These are phyloP conservation scores for Pseudoatta argentina DNA, from an alignment of 1,140 invertebrate genomes.

Conservation along the genomic window DNA sequence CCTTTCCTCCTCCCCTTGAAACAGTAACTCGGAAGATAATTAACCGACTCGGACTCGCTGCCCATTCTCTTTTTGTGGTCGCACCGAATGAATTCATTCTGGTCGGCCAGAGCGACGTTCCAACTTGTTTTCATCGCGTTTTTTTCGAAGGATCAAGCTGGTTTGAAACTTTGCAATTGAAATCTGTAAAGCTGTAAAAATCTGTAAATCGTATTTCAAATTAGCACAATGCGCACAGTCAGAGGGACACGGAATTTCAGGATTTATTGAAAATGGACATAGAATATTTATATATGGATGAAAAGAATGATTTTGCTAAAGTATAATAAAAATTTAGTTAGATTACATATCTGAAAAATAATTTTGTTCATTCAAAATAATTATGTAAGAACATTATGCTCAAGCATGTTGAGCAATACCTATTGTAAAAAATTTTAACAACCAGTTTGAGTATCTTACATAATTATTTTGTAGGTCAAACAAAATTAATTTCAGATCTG, in stretches of 20 bases:
- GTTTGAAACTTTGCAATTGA: background rate
- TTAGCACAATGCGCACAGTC: background rate
- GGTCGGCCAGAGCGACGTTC: background rate
- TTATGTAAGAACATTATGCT: too few species aligned
- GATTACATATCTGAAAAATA: too few species aligned
- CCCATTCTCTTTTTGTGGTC: slow-evolving; percentile 57
- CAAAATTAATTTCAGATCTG: too few species aligned
- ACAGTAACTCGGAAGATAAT: slow-evolving; percentile 75
- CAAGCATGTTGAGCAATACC: too few species aligned
- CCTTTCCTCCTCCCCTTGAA: slow-evolving; percentile 44
- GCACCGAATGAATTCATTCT: slow-evolving; percentile 65
- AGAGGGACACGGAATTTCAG: background rate
- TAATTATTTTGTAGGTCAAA: too few species aligned
- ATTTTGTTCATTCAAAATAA: too few species aligned
- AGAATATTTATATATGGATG: background rate
- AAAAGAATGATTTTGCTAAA: too few species aligned
- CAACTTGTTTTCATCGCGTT: slow-evolving; percentile 32
- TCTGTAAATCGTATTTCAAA: too few species aligned
- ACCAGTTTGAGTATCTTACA: too few species aligned
- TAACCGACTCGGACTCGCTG: slow-evolving; percentile 71
- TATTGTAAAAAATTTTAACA: too few species aligned
- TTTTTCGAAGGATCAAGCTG: background rate
- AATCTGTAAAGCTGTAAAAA: background rate
- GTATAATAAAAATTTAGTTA: too few species aligned
- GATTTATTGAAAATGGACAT: background rate